Base-by-base conservation (phyloP, 2,797 vertebrate species). In the Cossypha niveicapilla region DNA sequence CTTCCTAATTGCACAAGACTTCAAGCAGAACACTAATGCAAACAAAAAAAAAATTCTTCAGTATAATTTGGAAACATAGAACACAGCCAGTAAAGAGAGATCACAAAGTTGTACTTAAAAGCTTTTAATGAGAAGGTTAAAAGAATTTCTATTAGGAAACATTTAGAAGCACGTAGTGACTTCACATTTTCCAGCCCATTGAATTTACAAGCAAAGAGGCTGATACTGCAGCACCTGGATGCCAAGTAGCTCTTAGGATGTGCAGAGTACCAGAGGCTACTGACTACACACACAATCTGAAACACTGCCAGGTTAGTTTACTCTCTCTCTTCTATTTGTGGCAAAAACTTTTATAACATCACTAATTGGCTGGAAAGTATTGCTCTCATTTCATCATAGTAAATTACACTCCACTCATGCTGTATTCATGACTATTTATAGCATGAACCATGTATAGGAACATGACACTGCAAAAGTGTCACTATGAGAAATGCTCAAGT, bases 161-260 rank as follows among this genome's bases (percentile, higher is more conserved):
- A 10, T 67, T 89, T 28, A 74, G 84, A 92, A 60, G 68, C 18
- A 42, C 0, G 0, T 28, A 90, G 34, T 77, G 72, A 86, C 72
- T 92, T 91, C 68, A 91, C 6, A 54, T 89, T 91, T 96, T 95
- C 92, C 72, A 91, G 11, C 18, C 87, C 57, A 72, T 19, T 87
- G 53, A 60, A 65, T 68, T 93, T 95, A 78, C 77, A 89, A 87
- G 88, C 0, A 0, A 65, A 82, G 70, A 70, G 41, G 34, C 14
- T 76, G 75, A 91, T 80, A 54, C 27, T 50, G 65, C 28, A 61
- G 45, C 61, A 88, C 67, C 50, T 72, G 61, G 45, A 89, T 34
- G 34, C 51, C 1, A 8, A 85, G 28, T 57, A 41, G 48, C 8
- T 77, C 53, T 48, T 32, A 42, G 56, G 74, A 85, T 54, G 51